Evolutionary conservation across 2,797 vertebrate species (phyloP).

Genomic region (Sebastes hubbsi): DNA sequence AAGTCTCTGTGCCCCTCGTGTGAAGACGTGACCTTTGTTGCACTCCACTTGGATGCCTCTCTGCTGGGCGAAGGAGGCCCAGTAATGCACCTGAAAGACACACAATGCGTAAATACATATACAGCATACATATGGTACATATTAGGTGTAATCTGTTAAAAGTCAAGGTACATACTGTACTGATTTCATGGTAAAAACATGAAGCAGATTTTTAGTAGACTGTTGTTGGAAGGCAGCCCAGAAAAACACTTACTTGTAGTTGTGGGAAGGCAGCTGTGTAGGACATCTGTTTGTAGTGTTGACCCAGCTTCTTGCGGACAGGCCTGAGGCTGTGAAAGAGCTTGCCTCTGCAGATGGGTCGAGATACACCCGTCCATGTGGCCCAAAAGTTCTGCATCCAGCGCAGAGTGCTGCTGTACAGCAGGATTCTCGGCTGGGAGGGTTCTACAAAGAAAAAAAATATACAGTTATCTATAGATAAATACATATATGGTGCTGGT

Average conservation of each 20-base stretch:
- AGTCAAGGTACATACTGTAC: neutral
- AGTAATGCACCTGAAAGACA: constrained; percentile 91
- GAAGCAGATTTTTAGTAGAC: neutral
- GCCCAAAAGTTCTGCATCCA: constrained; percentile 99
- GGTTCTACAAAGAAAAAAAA: constrained; percentile 75
- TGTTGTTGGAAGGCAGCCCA: neutral
- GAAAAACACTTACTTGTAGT: constrained; percentile 86
- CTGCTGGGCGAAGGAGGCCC: constrained; percentile 98
- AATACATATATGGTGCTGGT: neutral
- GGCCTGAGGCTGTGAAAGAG: constrained; percentile 95
- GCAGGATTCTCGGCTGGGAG: constrained; percentile 90
- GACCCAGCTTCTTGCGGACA: constrained; percentile 94
- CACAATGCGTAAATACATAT: neutral
- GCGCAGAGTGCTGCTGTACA: constrained; percentile 98
- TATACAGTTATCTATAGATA: neutral
- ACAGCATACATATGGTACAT: neutral
- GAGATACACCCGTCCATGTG: constrained; percentile 94
- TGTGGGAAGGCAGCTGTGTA: constrained; percentile 93
- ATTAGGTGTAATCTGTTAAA: neutral
- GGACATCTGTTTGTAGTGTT: constrained; percentile 98
- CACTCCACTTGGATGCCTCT: constrained; percentile 96
- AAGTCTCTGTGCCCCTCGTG: constrained; percentile 93
- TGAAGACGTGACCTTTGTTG: constrained; percentile 94
- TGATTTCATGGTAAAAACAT: neutral
- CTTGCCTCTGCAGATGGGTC: constrained; percentile 96